Conservation (phyloP, 2,797 vertebrate genomes). For the Pantherophis vulpinus region DNA sequence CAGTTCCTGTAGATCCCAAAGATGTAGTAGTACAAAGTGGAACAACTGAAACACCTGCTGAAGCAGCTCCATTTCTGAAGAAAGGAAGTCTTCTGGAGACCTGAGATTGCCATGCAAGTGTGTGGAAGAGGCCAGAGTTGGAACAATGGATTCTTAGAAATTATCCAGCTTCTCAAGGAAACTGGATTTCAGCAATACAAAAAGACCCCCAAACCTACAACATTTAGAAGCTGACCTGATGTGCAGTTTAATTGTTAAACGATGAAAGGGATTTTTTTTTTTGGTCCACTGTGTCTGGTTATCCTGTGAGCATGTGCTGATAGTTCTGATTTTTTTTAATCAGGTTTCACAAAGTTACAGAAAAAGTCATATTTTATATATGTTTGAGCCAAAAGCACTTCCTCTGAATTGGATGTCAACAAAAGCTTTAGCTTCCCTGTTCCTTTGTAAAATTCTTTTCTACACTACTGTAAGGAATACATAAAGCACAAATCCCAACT, state of each 20-base stretch:
- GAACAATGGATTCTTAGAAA: conserved; percentile 44
- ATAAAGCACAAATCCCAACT: not conserved
- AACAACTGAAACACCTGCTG: not conserved
- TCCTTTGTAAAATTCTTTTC: not conserved
- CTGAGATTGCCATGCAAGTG: not conserved
- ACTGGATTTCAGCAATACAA: conserved; percentile 41
- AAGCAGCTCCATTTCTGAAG: not conserved
- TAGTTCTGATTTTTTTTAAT: not conserved
- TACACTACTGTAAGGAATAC: not conserved
- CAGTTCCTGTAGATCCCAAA: not conserved
- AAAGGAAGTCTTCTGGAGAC: not conserved
- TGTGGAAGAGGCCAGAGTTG: conserved; percentile 2
- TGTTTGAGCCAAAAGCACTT: not conserved
- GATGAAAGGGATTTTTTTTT: not conserved
- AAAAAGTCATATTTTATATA: not conserved
- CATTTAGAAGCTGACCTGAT: conserved; percentile 22
- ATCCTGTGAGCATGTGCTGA: not conserved
- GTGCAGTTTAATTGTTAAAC: conserved; percentile 35
- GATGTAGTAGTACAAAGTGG: not conserved
- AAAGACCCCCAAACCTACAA: not conserved
- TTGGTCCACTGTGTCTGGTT: not conserved
- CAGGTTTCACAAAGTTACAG: not conserved
- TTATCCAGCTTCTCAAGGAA: conserved; percentile 42
- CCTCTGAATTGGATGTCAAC: not conserved
- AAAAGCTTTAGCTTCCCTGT: not conserved